Evolutionary conservation across 1,140 invertebrate genomes (phyloP).

Genomic region (Danaus plexippus): DNA sequence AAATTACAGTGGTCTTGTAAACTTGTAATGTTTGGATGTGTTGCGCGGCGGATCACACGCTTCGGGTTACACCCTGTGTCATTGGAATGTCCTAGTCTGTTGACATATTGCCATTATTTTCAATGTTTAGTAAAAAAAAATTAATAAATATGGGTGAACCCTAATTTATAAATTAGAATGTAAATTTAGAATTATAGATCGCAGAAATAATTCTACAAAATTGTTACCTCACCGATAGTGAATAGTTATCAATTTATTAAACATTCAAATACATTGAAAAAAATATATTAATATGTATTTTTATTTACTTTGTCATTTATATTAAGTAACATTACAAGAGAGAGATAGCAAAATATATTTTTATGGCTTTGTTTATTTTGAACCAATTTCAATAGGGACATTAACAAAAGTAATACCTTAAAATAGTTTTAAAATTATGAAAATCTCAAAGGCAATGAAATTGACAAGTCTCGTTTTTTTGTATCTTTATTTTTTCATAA

Average conservation of each 20-base stretch:
- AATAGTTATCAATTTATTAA: conserved; percentile 65
- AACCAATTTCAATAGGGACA: no score
- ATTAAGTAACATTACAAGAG: no score
- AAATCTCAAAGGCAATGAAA: conserved; percentile 18
- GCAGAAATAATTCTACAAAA: conserved; percentile 54
- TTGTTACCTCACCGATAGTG: conserved; percentile 70
- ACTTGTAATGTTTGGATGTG: conserved; percentile 3
- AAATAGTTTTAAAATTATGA: background rate
- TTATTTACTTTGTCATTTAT: background rate
- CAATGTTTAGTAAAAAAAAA: no score
- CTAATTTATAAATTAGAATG: conserved; percentile 50
- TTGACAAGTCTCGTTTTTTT: conserved; percentile 7
- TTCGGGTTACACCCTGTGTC: no score
- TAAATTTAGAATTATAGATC: conserved; percentile 52
- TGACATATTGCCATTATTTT: no score
- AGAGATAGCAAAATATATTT: no score
- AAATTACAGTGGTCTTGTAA: conserved; percentile 6
- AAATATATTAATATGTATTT: conserved; percentile 27
- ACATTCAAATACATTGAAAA: conserved; percentile 60
- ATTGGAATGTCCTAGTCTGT: no score
- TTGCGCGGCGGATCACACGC: background rate
- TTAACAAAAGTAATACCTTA: background rate
- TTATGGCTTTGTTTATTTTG: conserved; percentile 1
- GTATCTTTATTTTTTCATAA: conserved; percentile 12
- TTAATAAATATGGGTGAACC: conserved; percentile 36